A percentile compares a stretch with the other conserved stretches of the same genome.
phyloP scores from a whole-genome alignment of 2,113 vertebrate genomes.

The Pygoscelis antarcticus region DNA sequence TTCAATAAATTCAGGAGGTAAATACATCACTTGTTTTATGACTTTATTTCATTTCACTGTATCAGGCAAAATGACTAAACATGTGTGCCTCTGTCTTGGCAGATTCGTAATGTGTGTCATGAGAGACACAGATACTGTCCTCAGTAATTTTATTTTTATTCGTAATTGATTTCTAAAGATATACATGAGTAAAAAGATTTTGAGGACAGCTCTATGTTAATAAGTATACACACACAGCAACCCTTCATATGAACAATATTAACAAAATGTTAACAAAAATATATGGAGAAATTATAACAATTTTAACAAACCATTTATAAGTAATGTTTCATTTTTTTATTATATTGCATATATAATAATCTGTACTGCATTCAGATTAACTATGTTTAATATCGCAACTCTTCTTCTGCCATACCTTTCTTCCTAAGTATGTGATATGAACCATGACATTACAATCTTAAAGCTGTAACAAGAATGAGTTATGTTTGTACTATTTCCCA shows the following conservation, averaged over 20 bases:
- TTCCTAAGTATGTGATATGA: conserved; percentile 81
- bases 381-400: conserved; percentile 61
- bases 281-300: conserved; percentile 1
- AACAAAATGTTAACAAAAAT: conserved; percentile 16
- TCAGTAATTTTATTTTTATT: conserved; percentile 36
- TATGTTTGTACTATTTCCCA: conserved; percentile 86
- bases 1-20: not conserved
- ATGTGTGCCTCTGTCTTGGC: not conserved
- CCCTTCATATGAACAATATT: not conserved
- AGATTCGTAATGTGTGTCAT: not conserved
- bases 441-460: conserved; percentile 86
- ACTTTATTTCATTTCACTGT: not conserved
- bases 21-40: conserved; percentile 16
- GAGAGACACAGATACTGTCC: not conserved
- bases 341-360: conserved; percentile 61
- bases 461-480: conserved; percentile 84
- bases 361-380: conserved; percentile 66
- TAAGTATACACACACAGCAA: not conserved
- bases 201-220: not conserved
- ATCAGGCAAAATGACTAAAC: conserved; percentile 1
- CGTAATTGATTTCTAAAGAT: conserved; percentile 18
- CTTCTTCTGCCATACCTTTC: conserved; percentile 71
- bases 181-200: not conserved
- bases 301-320: conserved; percentile 48
- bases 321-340: conserved; percentile 22